phyloP scores from a whole-genome alignment of 1,140 invertebrate species.

The Neuroterus valhalla region DNA sequence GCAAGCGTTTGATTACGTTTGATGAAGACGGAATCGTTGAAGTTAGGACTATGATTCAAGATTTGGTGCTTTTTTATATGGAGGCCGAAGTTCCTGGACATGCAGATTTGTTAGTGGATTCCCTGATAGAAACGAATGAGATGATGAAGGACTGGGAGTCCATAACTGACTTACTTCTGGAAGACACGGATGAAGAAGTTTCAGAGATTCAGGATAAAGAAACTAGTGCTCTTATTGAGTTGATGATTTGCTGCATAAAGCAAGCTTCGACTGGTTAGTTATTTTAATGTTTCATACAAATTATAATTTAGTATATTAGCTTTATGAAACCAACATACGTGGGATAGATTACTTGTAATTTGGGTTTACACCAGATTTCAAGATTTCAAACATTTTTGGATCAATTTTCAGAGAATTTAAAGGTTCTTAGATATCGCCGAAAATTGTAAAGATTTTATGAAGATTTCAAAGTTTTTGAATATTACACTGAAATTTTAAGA shows the following conservation, averaged over 20 bases:
- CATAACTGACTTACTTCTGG: conserved; percentile 97
- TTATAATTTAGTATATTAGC: too few species aligned
- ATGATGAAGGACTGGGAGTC: conserved; percentile 99
- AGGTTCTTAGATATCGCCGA: too few species aligned
- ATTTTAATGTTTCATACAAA: too few species aligned
- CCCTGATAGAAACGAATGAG: conserved; percentile 96
- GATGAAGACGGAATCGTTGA: conserved; percentile 83
- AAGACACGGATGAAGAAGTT: conserved; percentile 93
- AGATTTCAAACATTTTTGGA: too few species aligned
- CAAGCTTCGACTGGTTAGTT: conserved; percentile 93
- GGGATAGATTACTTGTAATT: too few species aligned
- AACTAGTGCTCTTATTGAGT: conserved; percentile 96
- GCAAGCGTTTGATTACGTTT: conserved; percentile 92
- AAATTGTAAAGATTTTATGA: too few species aligned
- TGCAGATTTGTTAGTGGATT: conserved; percentile 98
- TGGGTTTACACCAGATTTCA: too few species aligned
- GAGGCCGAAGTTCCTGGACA: conserved; percentile 97
- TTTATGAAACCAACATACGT: too few species aligned
- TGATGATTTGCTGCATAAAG: conserved; percentile 98
- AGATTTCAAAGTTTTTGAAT: too few species aligned
- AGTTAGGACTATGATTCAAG: conserved; percentile 93
- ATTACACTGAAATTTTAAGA: too few species aligned
- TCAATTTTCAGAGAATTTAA: too few species aligned
- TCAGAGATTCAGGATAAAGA: conserved; percentile 91
- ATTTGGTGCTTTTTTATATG: conserved; percentile 98